Conservation (phyloP, 2,113 vertebrate genomes). For the Capreolus pygargus region DNA sequence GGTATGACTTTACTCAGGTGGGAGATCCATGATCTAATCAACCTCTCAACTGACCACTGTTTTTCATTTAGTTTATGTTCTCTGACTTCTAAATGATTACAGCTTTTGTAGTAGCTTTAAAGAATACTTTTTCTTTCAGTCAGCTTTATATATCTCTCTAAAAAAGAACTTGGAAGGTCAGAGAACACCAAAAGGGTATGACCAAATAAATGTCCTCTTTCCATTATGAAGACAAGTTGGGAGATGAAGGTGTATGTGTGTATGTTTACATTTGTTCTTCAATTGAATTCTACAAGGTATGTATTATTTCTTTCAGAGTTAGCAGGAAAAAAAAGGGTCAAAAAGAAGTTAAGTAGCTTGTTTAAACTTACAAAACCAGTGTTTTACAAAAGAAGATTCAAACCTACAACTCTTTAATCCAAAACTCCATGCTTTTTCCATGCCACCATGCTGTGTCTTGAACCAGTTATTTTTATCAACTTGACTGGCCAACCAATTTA, state of each 20-base stretch:
- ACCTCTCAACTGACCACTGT: background rate
- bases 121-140: background rate
- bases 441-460: constrained; percentile 43
- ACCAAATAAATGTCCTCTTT: background rate
- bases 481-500: background rate
- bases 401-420: background rate
- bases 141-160: background rate
- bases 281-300: background rate
- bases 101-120: background rate
- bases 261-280: background rate
- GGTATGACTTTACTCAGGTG: background rate
- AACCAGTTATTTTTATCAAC: constrained; percentile 38
- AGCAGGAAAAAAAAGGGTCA: background rate
- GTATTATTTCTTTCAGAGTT: constrained; percentile 11
- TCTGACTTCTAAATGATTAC: background rate
- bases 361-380: background rate
- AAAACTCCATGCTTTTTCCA: background rate
- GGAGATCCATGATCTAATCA: background rate
- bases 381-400: constrained; percentile 27
- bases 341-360: background rate
- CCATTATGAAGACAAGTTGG: background rate
- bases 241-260: background rate
- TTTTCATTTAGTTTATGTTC: background rate
- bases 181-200: background rate
- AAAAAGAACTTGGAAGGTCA: background rate